phyloP scores from a whole-genome alignment of 2,113 vertebrate species.

The Baryphthengus martii region DNA sequence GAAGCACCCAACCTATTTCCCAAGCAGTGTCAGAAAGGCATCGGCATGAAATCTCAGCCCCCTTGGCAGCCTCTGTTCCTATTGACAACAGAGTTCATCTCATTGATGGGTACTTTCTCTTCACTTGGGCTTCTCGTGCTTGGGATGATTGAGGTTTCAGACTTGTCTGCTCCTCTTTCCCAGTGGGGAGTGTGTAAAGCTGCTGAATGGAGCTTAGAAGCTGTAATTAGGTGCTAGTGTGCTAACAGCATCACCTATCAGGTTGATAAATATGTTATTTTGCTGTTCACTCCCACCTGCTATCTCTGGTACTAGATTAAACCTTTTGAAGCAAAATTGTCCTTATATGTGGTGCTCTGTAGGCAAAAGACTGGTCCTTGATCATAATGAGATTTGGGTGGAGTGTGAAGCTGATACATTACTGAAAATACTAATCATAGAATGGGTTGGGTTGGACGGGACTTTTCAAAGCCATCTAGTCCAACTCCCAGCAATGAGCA shows the following conservation, averaged over 20 bases:
- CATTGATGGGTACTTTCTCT: neutral
- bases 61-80: neutral
- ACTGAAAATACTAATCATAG: neutral
- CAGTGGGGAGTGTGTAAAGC: neutral
- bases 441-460: no score
- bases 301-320: neutral
- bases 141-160: neutral
- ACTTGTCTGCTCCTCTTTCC: neutral
- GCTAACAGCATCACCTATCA: neutral
- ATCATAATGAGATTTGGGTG: neutral
- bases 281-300: neutral
- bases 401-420: rapidly evolving
- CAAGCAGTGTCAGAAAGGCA: neutral
- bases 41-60: neutral
- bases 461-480: no score
- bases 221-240: neutral
- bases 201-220: neutral
- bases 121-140: neutral
- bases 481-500: no score
- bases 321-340: neutral
- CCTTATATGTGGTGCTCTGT: neutral
- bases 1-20: neutral
- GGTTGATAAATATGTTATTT: neutral
- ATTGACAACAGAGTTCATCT: neutral
- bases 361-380: neutral